Percentiles rank a stretch among this genome's conserved stretches.
phyloP scores from a whole-genome alignment of 37 sponge, comb jelly and placozoan genomes.

The Beroe forskalii region DNA sequence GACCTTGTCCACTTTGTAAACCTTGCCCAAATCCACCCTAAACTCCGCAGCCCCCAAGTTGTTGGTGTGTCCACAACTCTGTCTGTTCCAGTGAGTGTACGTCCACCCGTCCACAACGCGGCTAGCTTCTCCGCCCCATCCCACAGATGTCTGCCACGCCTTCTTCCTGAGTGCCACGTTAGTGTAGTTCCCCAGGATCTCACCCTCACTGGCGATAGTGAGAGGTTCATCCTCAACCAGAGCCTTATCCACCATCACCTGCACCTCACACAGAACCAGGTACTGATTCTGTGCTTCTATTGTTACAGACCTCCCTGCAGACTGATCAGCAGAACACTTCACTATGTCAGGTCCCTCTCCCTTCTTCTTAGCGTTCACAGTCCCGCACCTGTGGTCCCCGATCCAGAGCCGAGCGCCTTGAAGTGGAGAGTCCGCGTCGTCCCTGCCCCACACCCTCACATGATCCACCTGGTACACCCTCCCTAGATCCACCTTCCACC shows the following conservation, averaged over 20 bases:
- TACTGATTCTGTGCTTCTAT: slow-evolving; percentile 1
- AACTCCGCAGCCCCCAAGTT: background rate
- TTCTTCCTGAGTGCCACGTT: slow-evolving; percentile 31
- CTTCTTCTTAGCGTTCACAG: background rate
- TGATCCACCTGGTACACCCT: slow-evolving; percentile 36
- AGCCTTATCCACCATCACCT: slow-evolving; percentile 1
- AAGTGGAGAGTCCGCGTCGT: no score
- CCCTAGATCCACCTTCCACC: slow-evolving; percentile 31
- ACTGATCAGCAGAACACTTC: background rate
- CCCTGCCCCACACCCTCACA: slow-evolving; percentile 17
- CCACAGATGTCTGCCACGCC: background rate
- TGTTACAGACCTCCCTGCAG: background rate
- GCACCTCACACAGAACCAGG: slow-evolving; percentile 10
- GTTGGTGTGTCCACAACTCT: background rate
- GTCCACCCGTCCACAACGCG: slow-evolving; percentile 29
- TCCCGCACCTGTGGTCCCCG: slow-evolving; percentile 27
- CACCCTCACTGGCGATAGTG: background rate
- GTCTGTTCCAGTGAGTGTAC: slow-evolving; percentile 4
- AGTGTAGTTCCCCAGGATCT: background rate
- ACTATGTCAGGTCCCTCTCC: background rate
- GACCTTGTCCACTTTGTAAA: background rate
- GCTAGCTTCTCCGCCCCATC: background rate
- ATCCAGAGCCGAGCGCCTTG: no score
- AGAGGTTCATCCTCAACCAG: background rate
- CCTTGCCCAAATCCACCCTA: background rate